A percentile compares a stretch with the other conserved stretches of the same genome.
Conservation (phyloP, 1,140 invertebrate genomes). For the Meloidogyne hapla region DNA sequence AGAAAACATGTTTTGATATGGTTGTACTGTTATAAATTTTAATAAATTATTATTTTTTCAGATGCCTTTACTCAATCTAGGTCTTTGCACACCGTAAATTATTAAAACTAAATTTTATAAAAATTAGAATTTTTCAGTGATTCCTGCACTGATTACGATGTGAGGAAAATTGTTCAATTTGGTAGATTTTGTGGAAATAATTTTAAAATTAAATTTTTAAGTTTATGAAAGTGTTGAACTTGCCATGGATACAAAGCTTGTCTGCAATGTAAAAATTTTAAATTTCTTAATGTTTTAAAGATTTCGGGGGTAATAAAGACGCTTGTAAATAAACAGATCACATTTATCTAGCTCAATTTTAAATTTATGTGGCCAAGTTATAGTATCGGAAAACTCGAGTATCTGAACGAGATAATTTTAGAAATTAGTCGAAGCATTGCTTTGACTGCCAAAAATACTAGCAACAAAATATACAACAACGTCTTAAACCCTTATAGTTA, state of each 20-base stretch:
- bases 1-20: constrained; percentile 56
- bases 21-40: background rate
- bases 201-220: constrained; percentile 36
- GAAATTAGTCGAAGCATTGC: no score
- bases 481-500: no score
- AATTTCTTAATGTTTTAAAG: no score
- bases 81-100: constrained; percentile 53
- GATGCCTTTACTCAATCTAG: constrained; percentile 58
- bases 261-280: constrained; percentile 55
- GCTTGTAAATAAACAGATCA: no score
- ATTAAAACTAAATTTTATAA: background rate
- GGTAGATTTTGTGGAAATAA: constrained; percentile 35
- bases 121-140: constrained; percentile 29
- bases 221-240: constrained; percentile 55
- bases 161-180: constrained; percentile 54
- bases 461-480: no score
- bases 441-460: no score
- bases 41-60: background rate
- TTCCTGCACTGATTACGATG: constrained; percentile 62
- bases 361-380: no score
- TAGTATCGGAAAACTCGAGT: no score
- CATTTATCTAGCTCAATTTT: no score
- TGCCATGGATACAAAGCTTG: constrained; percentile 46
- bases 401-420: no score
- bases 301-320: no score